A percentile compares a stretch with the other conserved stretches of the same genome.
phyloP scores from a whole-genome alignment of 2,113 vertebrate genomes.

The Gavia stellata region DNA sequence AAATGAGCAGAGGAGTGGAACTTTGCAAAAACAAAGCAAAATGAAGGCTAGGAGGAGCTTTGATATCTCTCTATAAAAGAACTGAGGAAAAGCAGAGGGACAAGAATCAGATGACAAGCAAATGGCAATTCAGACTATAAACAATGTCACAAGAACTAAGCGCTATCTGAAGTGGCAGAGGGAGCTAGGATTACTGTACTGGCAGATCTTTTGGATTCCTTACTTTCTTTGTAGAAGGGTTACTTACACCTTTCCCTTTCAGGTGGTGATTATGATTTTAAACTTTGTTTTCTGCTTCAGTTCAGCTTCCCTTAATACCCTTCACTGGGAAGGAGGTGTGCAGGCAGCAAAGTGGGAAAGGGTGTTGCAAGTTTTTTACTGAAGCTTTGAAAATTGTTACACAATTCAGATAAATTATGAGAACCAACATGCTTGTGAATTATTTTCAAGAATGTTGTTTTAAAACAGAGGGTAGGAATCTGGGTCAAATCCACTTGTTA shows the following conservation, averaged over 20 bases:
- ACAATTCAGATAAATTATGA: neutral
- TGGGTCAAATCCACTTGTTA: neutral
- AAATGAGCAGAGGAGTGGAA: neutral
- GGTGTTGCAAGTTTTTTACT: neutral
- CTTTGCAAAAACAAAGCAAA: neutral
- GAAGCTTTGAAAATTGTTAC: neutral
- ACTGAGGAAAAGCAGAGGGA: neutral
- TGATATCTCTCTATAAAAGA: neutral
- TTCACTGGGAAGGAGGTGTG: neutral
- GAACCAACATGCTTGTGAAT: neutral
- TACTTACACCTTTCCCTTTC: neutral
- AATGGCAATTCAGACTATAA: neutral
- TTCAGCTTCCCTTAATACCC: neutral
- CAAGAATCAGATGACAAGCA: neutral
- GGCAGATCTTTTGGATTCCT: neutral
- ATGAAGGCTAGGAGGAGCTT: neutral
- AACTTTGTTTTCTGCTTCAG: neutral
- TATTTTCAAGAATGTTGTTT: neutral
- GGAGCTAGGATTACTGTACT: neutral
- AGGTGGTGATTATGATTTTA: neutral
- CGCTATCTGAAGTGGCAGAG: neutral
- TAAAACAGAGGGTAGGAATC: neutral
- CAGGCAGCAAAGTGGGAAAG: neutral
- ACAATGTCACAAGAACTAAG: neutral
- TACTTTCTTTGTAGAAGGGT: neutral